Evolutionary conservation across 2,113 vertebrate genomes (phyloP).

Genomic region (Ascaphus truei): DNA sequence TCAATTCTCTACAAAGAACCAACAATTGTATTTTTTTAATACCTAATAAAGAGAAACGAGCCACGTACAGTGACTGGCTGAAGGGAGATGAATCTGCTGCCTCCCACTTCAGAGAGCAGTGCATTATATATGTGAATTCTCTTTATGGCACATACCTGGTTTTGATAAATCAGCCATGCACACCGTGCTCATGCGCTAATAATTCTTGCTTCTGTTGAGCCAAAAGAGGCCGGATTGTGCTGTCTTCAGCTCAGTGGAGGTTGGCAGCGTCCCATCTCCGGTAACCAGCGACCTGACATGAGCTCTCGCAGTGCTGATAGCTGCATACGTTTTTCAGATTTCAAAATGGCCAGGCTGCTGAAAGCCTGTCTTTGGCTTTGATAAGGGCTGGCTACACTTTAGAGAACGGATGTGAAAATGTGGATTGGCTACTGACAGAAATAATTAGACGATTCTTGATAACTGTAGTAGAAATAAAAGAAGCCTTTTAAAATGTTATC

Average conservation of each 20-base stretch:
- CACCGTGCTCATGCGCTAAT: neutral
- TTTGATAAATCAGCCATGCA: neutral
- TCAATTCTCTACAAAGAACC: too few species aligned
- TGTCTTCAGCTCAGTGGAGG: slow-evolving; percentile 60
- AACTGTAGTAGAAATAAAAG: slow-evolving; percentile 15
- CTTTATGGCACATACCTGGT: neutral
- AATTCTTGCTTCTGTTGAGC: slow-evolving; percentile 41
- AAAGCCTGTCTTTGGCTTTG: slow-evolving; percentile 53
- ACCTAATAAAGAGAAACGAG: too few species aligned
- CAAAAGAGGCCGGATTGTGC: slow-evolving; percentile 43
- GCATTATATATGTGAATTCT: too few species aligned
- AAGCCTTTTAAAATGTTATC: slow-evolving; percentile 6
- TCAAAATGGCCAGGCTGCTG: slow-evolving; percentile 44
- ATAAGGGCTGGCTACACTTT: slow-evolving; percentile 54
- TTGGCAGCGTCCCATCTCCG: slow-evolving; percentile 58
- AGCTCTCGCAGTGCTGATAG: slow-evolving; percentile 39
- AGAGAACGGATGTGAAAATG: slow-evolving; percentile 38
- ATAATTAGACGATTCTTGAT: slow-evolving; percentile 48
- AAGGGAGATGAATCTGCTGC: too few species aligned
- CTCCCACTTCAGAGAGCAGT: too few species aligned
- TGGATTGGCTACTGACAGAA: slow-evolving; percentile 49
- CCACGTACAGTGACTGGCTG: too few species aligned
- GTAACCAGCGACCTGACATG: slow-evolving; percentile 64
- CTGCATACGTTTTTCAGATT: slow-evolving; percentile 46
- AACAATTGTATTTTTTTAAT: too few species aligned